These are phyloP conservation scores for Dendroctonus ponderosae DNA, from an alignment of 1,140 invertebrate genomes.

Conservation along the genomic window DNA sequence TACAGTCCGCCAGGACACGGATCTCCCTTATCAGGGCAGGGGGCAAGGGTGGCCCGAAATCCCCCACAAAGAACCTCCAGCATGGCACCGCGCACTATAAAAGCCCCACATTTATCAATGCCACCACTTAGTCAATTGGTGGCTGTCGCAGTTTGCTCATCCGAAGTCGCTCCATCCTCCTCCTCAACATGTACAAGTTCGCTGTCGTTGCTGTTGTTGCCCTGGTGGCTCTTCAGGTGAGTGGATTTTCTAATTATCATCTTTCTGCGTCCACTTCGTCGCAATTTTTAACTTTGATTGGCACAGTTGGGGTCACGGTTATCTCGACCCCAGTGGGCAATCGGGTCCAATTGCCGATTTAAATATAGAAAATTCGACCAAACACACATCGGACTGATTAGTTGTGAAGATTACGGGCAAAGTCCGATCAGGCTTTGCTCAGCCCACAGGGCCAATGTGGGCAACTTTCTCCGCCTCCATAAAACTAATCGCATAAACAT, in stretches of 20 bases:
- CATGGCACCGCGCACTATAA: not conserved
- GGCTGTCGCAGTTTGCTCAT: not conserved
- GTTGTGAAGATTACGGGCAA: not conserved
- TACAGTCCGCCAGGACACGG: constrained; percentile 18
- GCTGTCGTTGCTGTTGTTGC: constrained; percentile 32
- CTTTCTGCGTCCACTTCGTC: not conserved
- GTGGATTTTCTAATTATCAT: constrained; percentile 1
- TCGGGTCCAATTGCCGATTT: too few relatives aligned
- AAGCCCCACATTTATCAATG: not conserved
- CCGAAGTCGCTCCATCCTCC: not conserved
- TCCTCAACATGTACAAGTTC: constrained; percentile 37
- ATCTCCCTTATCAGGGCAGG: constrained; percentile 15
- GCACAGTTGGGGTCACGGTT: not conserved
- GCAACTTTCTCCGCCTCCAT: not conserved
- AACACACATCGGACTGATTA: not conserved
- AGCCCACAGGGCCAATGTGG: not conserved
- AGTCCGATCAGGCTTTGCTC: not conserved
- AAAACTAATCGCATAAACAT: not conserved
- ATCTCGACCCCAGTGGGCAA: not conserved
- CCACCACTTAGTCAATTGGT: constrained; percentile 9
- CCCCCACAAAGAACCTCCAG: constrained; percentile 17
- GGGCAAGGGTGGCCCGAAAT: constrained; percentile 25
- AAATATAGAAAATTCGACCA: too few relatives aligned
- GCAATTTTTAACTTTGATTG: not conserved
- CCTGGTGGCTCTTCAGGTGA: constrained; percentile 39